phyloP scores from a whole-genome alignment of 1,140 invertebrate species.

The Portunus trituberculatus region DNA sequence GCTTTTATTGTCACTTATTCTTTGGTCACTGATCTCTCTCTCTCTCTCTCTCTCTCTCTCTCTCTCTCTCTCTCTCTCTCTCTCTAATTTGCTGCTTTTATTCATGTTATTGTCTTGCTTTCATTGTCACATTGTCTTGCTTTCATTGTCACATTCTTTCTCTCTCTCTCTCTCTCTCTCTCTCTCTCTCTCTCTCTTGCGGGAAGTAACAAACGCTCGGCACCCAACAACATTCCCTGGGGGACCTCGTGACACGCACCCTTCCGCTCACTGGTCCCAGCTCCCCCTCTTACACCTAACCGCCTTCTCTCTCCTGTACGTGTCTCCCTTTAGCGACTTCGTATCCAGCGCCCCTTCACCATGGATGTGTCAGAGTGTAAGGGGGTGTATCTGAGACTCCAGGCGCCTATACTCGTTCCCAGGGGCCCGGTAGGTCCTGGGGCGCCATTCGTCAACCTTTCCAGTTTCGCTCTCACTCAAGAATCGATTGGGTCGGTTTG shows the following conservation, averaged over 20 bases:
- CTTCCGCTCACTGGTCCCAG: neutral
- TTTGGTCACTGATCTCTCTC: too few relatives aligned
- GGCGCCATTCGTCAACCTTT: neutral
- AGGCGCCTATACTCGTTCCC: neutral
- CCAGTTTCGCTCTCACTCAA: neutral
- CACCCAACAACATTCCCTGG: neutral
- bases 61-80: constrained; percentile 53
- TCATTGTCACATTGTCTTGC: too few relatives aligned
- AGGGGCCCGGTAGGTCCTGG: neutral
- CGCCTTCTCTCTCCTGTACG: neutral
- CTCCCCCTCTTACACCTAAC: neutral
- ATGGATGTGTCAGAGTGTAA: neutral
- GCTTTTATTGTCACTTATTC: too few relatives aligned
- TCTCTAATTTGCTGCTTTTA: too few relatives aligned
- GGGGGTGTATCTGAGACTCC: neutral
- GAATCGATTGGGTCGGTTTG: neutral
- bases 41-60: constrained; percentile 27
- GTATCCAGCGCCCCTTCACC: neutral
- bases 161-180: constrained; percentile 34
- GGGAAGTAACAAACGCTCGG: neutral
- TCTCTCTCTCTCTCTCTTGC: constrained; percentile 25
- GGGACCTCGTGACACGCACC: constrained; percentile 5
- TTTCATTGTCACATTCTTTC: too few relatives aligned
- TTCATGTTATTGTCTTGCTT: too few relatives aligned
- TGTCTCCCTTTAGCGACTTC: neutral